Evolutionary conservation across 2,113 vertebrate species (phyloP).

Genomic region (Conger conger): DNA sequence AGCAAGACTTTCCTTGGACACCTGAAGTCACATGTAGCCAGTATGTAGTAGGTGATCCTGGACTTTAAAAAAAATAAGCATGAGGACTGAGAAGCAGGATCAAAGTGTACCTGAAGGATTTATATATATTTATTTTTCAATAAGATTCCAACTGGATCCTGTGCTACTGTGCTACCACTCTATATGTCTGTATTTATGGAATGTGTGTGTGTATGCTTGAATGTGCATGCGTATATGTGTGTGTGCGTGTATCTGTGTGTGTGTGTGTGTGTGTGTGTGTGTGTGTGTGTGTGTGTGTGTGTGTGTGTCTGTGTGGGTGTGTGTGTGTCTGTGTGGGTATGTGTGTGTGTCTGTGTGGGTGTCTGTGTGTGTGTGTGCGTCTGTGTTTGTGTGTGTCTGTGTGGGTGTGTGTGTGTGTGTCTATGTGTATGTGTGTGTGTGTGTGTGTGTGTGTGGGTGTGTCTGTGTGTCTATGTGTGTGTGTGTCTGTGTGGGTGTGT

Average conservation of each 20-base stretch:
- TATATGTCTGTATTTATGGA: not conserved
- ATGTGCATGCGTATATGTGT: too few relatives aligned
- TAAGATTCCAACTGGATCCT: not conserved
- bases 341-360: not conserved
- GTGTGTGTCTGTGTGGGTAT: conserved; percentile 21
- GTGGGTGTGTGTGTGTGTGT: not conserved
- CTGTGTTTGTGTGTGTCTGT: too few relatives aligned
- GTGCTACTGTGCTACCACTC: not conserved
- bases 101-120: not conserved
- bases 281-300: not conserved
- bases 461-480: not conserved
- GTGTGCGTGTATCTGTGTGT: not conserved
- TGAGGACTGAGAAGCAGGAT: not conserved
- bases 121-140: not conserved
- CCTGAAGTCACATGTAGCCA: not conserved
- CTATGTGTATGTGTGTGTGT: not conserved
- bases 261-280: conserved; percentile 14
- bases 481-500: not conserved
- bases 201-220: too few relatives aligned
- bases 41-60: not conserved
- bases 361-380: not conserved
- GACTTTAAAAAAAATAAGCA: not conserved
- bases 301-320: not conserved
- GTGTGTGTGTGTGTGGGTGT: conserved; percentile 14
- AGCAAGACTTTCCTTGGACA: not conserved